These are phyloP conservation scores for Sapajus apella DNA, from an alignment of 2,113 vertebrate genomes.

Conservation along the genomic window DNA sequence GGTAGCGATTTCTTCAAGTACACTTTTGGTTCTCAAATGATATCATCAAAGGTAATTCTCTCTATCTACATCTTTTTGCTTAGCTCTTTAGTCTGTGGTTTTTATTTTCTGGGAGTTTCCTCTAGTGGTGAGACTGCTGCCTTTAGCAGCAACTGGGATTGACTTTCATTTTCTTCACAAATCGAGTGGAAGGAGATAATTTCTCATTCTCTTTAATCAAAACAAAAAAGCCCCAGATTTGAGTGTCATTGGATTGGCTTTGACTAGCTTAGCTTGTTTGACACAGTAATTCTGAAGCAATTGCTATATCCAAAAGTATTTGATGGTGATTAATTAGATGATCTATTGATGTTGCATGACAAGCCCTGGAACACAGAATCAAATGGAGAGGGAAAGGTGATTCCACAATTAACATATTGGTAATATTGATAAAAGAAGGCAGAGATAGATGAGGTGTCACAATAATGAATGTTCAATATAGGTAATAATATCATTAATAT, in stretches of 20 bases:
- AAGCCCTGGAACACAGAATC: neutral
- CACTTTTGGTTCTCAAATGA: neutral
- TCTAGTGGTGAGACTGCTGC: neutral
- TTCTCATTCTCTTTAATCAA: neutral
- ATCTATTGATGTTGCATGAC: neutral
- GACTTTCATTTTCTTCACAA: neutral
- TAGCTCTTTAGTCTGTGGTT: neutral
- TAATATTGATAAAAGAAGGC: neutral
- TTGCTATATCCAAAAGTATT: neutral
- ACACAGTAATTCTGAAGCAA: neutral
- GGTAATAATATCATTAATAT: neutral
- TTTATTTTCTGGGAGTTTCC: neutral
- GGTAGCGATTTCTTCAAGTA: neutral
- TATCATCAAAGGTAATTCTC: neutral
- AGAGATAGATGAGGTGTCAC: neutral
- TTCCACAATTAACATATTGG: neutral
- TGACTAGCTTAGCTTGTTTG: neutral
- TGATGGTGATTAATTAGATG: neutral
- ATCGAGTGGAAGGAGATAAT: neutral
- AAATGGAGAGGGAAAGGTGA: neutral
- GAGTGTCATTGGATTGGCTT: neutral
- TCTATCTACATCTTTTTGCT: neutral
- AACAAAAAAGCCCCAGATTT: neutral
- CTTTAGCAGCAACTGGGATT: neutral
- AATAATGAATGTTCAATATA: neutral